A percentile compares a stretch with the other conserved stretches of the same genome.
Evolutionary conservation across 2,113 vertebrate species (phyloP).

Genomic region (Forbesichthys agassizii): DNA sequence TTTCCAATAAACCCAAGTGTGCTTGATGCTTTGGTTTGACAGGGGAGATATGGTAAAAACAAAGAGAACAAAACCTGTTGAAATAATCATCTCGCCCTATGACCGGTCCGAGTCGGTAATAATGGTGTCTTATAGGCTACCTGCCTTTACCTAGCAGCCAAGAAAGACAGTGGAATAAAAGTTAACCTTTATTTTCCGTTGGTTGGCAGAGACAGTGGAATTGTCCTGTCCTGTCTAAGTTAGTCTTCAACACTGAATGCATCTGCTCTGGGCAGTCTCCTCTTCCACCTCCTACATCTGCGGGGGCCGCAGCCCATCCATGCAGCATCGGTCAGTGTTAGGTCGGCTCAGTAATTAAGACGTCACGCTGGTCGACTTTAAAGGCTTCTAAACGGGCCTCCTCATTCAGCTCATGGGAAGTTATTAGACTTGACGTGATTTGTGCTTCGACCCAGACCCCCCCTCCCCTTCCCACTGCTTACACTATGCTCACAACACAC

Average conservation of each 20-base stretch:
- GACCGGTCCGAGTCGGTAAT: conserved; percentile 13
- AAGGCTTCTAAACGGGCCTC: conserved; percentile 65
- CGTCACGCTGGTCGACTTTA: conserved; percentile 75
- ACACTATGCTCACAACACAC: conserved; percentile 26
- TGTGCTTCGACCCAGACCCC: conserved; percentile 56
- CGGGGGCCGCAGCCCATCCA: background rate
- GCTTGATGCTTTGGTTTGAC: conserved; percentile 56
- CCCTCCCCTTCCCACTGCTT: background rate
- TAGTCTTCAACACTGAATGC: background rate
- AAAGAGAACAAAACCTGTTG: conserved; percentile 12
- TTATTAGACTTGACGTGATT: conserved; percentile 66
- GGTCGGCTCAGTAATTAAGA: conserved; percentile 74
- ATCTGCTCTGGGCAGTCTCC: background rate
- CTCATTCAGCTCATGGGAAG: conserved; percentile 48
- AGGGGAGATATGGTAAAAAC: conserved; percentile 31
- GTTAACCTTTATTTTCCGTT: conserved; percentile 25
- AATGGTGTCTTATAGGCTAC: conserved; percentile 5
- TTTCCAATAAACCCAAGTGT: conserved; percentile 52
- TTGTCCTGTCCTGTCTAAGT: conserved; percentile 40
- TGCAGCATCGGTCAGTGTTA: conserved; percentile 53
- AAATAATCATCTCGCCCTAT: conserved; percentile 32
- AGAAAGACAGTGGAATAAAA: conserved; percentile 10
- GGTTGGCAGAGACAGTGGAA: conserved; percentile 29
- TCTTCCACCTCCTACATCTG: background rate
- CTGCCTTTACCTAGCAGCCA: conserved; percentile 39